phyloP scores from a whole-genome alignment of 2,888 invertebrate genomes.

The Heliconius cydno region DNA sequence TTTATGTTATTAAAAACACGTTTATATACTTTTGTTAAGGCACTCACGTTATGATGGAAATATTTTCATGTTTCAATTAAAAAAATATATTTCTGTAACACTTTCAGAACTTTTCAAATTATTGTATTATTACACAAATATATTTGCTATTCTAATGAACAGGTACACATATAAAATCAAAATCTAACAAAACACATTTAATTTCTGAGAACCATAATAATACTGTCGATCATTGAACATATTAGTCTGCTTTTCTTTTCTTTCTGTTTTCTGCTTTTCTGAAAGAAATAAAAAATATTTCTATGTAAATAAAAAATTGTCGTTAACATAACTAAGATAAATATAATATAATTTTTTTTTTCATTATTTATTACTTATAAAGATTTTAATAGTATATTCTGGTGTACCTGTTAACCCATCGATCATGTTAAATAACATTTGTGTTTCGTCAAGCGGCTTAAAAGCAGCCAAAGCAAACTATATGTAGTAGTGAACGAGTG shows the following conservation, averaged over 20 bases:
- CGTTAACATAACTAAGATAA: neutral
- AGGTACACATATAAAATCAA: too few species aligned
- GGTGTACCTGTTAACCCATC: slow-evolving; percentile 38
- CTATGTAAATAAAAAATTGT: neutral
- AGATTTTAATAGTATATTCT: slow-evolving; percentile 21
- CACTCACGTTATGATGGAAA: too few species aligned
- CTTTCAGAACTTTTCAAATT: neutral
- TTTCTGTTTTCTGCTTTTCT: neutral
- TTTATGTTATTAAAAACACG: too few species aligned
- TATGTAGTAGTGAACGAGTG: slow-evolving; percentile 68
- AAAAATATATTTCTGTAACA: neutral
- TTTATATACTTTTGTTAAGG: too few species aligned
- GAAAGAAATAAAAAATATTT: neutral
- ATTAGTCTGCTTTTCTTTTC: too few species aligned
- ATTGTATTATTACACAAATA: neutral
- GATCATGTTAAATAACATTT: slow-evolving; percentile 50
- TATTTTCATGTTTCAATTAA: too few species aligned
- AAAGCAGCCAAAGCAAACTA: slow-evolving; percentile 67
- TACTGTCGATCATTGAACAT: too few species aligned
- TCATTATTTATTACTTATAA: neutral
- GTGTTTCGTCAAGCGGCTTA: slow-evolving; percentile 54
- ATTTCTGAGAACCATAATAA: too few species aligned
- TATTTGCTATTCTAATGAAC: neutral
- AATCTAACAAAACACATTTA: too few species aligned
- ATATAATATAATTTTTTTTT: neutral